phyloP scores from a whole-genome alignment of 2,797 vertebrate species.

The Rhabdophis nuchalis region DNA sequence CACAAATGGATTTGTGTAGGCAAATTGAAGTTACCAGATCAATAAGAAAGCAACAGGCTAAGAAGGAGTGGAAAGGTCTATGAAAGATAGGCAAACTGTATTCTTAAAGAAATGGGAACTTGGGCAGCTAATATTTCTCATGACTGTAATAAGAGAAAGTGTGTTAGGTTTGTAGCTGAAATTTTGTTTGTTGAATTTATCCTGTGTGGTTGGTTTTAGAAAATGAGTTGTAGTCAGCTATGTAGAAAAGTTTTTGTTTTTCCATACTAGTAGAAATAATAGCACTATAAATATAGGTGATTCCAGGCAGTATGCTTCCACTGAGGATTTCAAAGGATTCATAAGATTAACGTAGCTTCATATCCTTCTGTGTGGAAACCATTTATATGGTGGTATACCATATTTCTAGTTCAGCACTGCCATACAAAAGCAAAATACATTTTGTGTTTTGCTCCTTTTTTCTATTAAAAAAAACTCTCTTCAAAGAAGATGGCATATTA shows the following conservation, averaged over 20 bases:
- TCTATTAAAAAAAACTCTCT: neutral
- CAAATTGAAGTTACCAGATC: slow-evolving; percentile 69
- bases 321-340: neutral
- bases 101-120: slow-evolving; percentile 63
- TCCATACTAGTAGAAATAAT: neutral
- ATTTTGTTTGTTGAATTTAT: slow-evolving; percentile 38
- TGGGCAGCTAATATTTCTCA: slow-evolving; percentile 61
- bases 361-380: neutral
- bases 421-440: neutral
- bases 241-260: neutral
- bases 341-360: neutral
- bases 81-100: slow-evolving; percentile 62
- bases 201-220: neutral
- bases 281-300: neutral
- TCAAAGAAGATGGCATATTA: neutral
- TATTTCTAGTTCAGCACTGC: neutral
- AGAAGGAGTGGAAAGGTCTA: slow-evolving; percentile 58
- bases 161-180: slow-evolving; percentile 51
- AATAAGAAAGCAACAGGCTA: slow-evolving; percentile 51
- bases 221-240: slow-evolving; percentile 1
- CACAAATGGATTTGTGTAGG: slow-evolving; percentile 68
- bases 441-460: neutral
- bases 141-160: slow-evolving; percentile 57
- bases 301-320: neutral
- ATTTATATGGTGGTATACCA: neutral